Percentiles rank a stretch among this genome's conserved stretches.
These are phyloP conservation scores for Delia radicum DNA, from an alignment of 1,140 invertebrate genomes.

Conservation along the genomic window DNA sequence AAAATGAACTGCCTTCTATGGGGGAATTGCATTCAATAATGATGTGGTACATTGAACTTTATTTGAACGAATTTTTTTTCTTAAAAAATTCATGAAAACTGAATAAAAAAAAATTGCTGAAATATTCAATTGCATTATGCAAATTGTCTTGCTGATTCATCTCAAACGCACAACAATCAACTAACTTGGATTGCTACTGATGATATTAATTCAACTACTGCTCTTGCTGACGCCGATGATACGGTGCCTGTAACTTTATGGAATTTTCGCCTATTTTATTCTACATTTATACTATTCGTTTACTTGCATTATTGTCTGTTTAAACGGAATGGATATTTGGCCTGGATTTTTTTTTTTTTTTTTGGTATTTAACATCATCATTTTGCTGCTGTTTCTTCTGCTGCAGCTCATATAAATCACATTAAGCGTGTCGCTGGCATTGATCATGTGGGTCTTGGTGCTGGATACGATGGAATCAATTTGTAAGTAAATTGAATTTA, in stretches of 20 bases:
- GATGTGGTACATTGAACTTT: conserved; percentile 10
- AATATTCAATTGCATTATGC: conserved; percentile 19
- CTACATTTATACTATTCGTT: not conserved
- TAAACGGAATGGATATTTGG: not conserved
- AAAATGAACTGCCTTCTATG: no score
- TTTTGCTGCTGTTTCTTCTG: not conserved
- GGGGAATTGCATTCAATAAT: not conserved
- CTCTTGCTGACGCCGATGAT: conserved; percentile 27
- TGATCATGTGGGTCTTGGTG: conserved; percentile 85
- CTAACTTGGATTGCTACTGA: not conserved
- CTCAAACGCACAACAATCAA: conserved; percentile 11
- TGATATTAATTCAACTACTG: conserved; percentile 24
- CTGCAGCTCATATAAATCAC: conserved; percentile 88
- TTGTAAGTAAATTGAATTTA: conserved; percentile 68
- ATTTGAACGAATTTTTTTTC: not conserved
- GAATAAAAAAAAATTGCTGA: not conserved
- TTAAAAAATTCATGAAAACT: not conserved
- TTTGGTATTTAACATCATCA: not conserved
- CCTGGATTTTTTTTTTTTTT: not conserved
- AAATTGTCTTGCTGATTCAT: conserved; percentile 20
- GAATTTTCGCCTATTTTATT: not conserved
- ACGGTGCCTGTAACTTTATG: not conserved
- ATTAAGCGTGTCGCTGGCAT: conserved; percentile 83
- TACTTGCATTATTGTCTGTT: not conserved
- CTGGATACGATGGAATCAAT: conserved; percentile 88